Percentiles rank a stretch among this genome's conserved stretches.
Evolutionary conservation across 2,797 vertebrate species (phyloP).

Genomic region (Staurois parvus): DNA sequence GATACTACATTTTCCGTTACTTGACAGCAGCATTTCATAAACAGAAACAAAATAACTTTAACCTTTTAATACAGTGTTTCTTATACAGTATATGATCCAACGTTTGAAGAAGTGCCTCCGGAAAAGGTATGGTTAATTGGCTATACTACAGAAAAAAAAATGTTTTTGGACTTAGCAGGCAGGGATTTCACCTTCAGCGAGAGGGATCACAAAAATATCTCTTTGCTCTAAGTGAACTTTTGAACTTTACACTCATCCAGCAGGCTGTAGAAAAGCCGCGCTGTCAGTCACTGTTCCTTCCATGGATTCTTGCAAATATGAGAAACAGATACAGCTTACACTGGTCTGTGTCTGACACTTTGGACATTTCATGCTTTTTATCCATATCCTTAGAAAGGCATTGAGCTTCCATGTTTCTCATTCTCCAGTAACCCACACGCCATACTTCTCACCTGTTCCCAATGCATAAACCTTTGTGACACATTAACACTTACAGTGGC

Average conservation of each 20-base stretch:
- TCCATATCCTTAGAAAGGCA: conserved; percentile 59
- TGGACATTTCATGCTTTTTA: conserved; percentile 58
- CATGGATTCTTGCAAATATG: conserved; percentile 62
- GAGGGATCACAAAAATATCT: conserved; percentile 61
- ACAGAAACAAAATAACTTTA: too few species aligned
- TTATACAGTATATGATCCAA: too few species aligned
- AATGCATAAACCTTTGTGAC: conserved; percentile 36
- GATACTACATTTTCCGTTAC: too few species aligned
- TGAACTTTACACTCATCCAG: conserved; percentile 60
- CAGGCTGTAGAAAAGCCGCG: conserved; percentile 56
- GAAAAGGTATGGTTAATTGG: conserved; percentile 15
- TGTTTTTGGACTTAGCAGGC: conserved; percentile 15
- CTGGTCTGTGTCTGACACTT: conserved; percentile 60
- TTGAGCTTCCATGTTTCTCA: conserved; percentile 48
- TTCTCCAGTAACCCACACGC: conserved; percentile 39
- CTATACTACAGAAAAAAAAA: neutral
- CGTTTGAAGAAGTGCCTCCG: too few species aligned
- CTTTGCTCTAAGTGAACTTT: conserved; percentile 58
- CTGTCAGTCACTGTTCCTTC: conserved; percentile 58
- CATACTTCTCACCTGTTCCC: conserved; percentile 35
- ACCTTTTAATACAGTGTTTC: too few species aligned
- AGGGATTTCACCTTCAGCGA: conserved; percentile 54
- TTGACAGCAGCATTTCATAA: too few species aligned
- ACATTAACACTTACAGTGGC: conserved; percentile 23
- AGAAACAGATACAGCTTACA: conserved; percentile 59